These are phyloP conservation scores for Eubucco bourcierii DNA, from an alignment of 2,113 vertebrate genomes.

Conservation along the genomic window DNA sequence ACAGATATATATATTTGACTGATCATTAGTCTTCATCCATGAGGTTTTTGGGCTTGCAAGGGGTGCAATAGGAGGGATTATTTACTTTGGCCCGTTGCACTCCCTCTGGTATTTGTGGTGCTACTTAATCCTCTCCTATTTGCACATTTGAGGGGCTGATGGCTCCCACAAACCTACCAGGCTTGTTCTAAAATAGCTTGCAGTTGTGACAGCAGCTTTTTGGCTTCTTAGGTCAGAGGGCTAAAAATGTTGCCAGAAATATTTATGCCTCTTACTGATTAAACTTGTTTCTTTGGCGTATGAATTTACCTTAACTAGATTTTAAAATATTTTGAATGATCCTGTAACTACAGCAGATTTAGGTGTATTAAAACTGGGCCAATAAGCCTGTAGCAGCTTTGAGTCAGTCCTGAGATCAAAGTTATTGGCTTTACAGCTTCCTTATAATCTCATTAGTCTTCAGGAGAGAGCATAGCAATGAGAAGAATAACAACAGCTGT, in stretches of 20 bases:
- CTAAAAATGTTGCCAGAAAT: conserved; percentile 11
- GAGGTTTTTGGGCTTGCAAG: not conserved
- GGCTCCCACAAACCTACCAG: not conserved
- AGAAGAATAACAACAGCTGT: not conserved
- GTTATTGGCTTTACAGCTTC: conserved; percentile 12
- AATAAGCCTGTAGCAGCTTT: not conserved
- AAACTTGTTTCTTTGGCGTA: not conserved
- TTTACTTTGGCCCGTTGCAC: conserved; percentile 13
- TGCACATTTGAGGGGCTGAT: rapidly evolving
- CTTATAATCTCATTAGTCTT: conserved; percentile 48
- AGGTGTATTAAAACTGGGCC: not conserved
- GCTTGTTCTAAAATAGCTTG: not conserved
- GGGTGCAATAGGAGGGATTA: not conserved
- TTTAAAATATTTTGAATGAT: not conserved
- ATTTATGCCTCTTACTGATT: not conserved
- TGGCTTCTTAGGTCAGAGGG: not conserved
- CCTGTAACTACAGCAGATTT: not conserved
- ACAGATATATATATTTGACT: not conserved
- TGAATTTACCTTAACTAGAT: not conserved
- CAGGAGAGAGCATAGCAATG: not conserved
- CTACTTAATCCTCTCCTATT: conserved; percentile 6
- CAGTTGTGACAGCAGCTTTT: conserved; percentile 15
- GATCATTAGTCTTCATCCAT: not conserved
- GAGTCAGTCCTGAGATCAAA: conserved; percentile 31
- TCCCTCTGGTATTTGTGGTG: not conserved